A percentile compares a stretch with the other conserved stretches of the same genome.
Conservation (phyloP, 2,113 vertebrate genomes). For the Cygnus atratus region DNA sequence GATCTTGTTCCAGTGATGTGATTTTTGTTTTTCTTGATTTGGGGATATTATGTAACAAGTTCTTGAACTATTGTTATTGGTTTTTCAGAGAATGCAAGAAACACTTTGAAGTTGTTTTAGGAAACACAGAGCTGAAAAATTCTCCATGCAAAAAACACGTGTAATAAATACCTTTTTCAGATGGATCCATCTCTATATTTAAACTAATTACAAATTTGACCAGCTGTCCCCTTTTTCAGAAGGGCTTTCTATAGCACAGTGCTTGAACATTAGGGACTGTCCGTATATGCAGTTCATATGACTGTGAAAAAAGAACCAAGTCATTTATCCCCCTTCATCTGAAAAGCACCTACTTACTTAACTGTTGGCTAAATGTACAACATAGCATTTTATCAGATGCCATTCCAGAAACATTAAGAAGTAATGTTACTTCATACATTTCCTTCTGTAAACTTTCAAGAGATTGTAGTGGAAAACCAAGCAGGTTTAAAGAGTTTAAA, state of each 20-base stretch:
- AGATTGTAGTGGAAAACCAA: neutral
- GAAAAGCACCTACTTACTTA: neutral
- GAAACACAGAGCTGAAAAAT: no score
- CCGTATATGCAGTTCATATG: neutral
- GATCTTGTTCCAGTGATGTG: neutral
- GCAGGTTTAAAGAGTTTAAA: no score
- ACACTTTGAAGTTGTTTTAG: neutral
- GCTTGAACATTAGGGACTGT: neutral
- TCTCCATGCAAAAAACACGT: neutral
- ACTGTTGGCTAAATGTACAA: neutral
- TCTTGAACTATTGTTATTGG: neutral
- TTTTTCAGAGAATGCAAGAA: neutral
- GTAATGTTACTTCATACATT: neutral
- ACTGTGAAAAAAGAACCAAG: neutral
- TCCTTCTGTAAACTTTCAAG: neutral
- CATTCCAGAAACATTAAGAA: neutral
- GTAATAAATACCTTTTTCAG: neutral
- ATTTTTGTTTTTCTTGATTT: neutral
- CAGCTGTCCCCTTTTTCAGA: neutral
- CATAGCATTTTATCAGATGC: neutral
- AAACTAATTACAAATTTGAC: neutral
- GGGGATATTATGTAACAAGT: neutral
- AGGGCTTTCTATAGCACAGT: neutral
- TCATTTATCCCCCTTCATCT: neutral
- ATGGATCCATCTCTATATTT: neutral